Evolutionary conservation across 2,888 invertebrate genomes (phyloP).

Genomic region (Oithona nana): DNA sequence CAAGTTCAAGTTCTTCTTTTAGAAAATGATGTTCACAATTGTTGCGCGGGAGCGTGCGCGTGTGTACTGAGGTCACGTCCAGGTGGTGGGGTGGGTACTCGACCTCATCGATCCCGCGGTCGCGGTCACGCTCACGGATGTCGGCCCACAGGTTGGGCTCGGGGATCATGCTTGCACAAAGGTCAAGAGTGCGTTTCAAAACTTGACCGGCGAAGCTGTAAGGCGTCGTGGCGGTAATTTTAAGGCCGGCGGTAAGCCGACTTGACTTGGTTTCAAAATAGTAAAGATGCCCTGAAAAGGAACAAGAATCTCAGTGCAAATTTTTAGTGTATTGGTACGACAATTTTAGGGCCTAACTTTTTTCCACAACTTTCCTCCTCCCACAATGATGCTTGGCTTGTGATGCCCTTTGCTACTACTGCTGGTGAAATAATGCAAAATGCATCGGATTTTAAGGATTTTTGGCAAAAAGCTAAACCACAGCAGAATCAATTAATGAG

Average conservation of each 20-base stretch:
- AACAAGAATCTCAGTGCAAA: too few species aligned
- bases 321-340: too few species aligned
- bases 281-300: background rate
- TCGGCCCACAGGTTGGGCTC: background rate
- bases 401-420: too few species aligned
- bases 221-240: background rate
- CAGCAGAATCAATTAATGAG: too few species aligned
- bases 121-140: background rate
- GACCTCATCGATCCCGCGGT: background rate
- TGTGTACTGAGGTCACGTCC: background rate
- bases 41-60: background rate
- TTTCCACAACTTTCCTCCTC: too few species aligned
- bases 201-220: background rate
- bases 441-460: too few species aligned
- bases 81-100: background rate
- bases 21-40: background rate
- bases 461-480: too few species aligned
- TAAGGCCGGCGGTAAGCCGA: background rate
- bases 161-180: background rate
- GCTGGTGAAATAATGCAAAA: too few species aligned
- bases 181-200: background rate
- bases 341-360: background rate
- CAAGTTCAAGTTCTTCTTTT: background rate
- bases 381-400: too few species aligned
- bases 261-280: background rate